Base-by-base conservation (phyloP, 2,888 invertebrate genomes). In the Nephrotoma guestfalica region DNA sequence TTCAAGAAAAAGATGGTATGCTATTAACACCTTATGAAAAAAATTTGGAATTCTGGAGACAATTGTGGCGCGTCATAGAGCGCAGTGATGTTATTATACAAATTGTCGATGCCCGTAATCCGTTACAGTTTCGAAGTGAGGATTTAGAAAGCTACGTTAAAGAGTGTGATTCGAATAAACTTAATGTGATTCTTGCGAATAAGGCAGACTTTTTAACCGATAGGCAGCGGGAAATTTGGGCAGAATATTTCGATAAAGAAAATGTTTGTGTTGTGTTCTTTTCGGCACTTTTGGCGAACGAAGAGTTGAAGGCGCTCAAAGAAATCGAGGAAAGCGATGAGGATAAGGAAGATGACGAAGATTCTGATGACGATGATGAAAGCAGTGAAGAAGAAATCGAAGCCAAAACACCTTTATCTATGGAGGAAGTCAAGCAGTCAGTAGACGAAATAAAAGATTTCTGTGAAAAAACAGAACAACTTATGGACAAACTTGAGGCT, bases 21-120 rank as follows among this genome's bases (percentile, higher is more conserved):
- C 93, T 96, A 0, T 92, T 99, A 88, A 99, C 99, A 0, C 99
- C 99, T 0, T 99, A 98, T 91, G 99, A 99, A 90, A 96, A 97
- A 89, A 99, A 99, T 92, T 91, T 99, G 30, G 98, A 99, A 90
- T 97, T 99, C 89, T 99, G 99, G 99, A 94, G 98, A 86, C 99
- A 99, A 90, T 91, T 99, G 45, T 99, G 99, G 99, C 94, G 99
- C 89, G 99, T 99, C 0, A 94, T 99, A n/a, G 99, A 99, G 91
- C 94, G 97, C 89, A 97, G 98, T 90, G 97, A 99, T 92, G 94
- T 99, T 0, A 93, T 99, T 15, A 94, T 98, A 13, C 97, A 99
- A 91, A 97, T 99, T 88, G 96, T 99, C 13, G 99, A 99, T 93
- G 98, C 98, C 0, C 93, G 99, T 88, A 98, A 99, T 93, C 99